phyloP scores from a whole-genome alignment of 1,140 invertebrate species.

The Orchesella cincta region DNA sequence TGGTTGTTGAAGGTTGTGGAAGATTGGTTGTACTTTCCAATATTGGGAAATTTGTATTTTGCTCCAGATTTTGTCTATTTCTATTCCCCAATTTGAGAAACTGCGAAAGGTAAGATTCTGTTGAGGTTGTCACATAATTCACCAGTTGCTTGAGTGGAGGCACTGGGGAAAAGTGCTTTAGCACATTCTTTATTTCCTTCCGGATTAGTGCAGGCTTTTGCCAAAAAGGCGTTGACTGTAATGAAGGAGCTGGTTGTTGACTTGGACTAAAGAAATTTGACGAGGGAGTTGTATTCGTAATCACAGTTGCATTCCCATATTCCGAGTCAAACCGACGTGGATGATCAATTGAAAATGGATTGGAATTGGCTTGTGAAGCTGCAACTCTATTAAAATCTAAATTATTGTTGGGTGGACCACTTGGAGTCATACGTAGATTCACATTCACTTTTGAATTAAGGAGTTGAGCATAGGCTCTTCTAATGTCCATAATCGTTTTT shows the following conservation, averaged over 20 bases:
- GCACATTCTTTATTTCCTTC: background rate
- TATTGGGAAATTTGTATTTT: background rate
- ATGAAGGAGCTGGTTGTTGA: background rate
- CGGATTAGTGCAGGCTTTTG: too few relatives aligned
- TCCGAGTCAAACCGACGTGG: background rate
- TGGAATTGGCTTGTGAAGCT: background rate
- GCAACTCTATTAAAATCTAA: background rate
- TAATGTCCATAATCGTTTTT: constrained; percentile 6
- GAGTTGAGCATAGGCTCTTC: background rate
- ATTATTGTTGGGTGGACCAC: background rate
- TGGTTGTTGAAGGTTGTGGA: background rate
- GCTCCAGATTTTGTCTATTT: background rate
- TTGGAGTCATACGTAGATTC: background rate
- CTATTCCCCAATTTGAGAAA: background rate
- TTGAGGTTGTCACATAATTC: background rate
- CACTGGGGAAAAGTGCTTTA: constrained; percentile 12
- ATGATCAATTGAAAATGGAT: background rate
- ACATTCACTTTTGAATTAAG: constrained; percentile 1
- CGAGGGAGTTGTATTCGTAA: background rate
- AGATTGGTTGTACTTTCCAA: background rate
- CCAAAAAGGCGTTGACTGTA: constrained; percentile 6
- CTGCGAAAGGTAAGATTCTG: background rate
- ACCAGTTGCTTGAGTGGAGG: background rate
- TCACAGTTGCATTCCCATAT: background rate
- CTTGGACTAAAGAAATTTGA: background rate